Evolutionary conservation across 2,797 vertebrate species (phyloP), one percentile per base, ranked within the genome.

Genomic region (Catostomus latipinnis): DNA sequence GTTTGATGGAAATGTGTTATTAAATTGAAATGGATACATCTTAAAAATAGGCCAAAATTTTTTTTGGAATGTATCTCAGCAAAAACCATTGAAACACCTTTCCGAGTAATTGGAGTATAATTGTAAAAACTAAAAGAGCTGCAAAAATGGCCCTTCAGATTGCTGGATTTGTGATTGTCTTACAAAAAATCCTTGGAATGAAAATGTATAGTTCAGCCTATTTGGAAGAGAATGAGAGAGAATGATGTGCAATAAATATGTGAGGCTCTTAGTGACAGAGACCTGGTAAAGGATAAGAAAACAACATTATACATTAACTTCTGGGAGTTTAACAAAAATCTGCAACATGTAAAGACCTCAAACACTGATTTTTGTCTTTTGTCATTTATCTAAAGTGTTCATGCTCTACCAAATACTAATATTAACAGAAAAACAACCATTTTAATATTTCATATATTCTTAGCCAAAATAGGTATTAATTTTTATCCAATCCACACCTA

Each of bases 151-250:
- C 13, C 43, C 14, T 13, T 48, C 0, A 16, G 46, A 49, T 56
- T 66, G 43, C 52, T 67, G 74, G 53, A 57, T 16, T 13, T 76
- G 74, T 76, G 52, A 67, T 57, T 57, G 61, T 56, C 61, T 66
- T 46, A 16, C 8, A 75, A 48, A 22, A 5, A 57, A 14, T 43
- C 14, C 43, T 22, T 67, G 62, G 14, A 52, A 57, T 11, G 49
- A 14, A 56, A 2, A 45, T 58, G 14, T 57, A 16, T 11, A 75
- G 52, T 45, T 46, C 61, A 60, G 8, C n/a, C 46, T 14, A 58
- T 60, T 50, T 57, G 53, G 14, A 11, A 11, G 16, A 68, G 6
- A 34, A 6, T 12, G 4, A 45, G 13, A 14, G 8, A 14, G n/a
- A 22, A 13, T 6, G 45, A 72, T 22, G n/a, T 48, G 13, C 50